Base-by-base conservation (phyloP, 2,888 invertebrate species). In the Globia sparganii region DNA sequence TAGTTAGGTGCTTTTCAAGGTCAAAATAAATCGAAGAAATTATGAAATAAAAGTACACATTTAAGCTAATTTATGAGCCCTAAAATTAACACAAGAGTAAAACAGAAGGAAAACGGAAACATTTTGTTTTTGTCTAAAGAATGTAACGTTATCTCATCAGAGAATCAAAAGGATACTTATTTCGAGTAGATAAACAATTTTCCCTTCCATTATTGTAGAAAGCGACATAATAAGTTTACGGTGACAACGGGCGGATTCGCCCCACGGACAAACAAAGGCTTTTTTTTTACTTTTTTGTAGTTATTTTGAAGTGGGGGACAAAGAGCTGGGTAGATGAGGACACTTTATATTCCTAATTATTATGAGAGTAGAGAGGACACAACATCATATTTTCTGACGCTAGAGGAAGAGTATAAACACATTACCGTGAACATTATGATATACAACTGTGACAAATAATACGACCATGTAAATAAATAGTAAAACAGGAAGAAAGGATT, bases 231-330 rank as follows among this genome's bases (percentile, higher is more conserved):
- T 85, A 85, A 81, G 84, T 87, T 88, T 83, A 84, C 73, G 61
- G 78, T 81, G 76, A 79, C 82, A 78, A 84, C 81, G 72, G 68
- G 70, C 64, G 75, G 68, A 43, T 61, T 67, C 73, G 11, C 66
- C 67, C 72, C 84, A 80, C 72, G 75, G 66, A 80, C 87, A 88
- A 89, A 91, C 89, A 91, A 91, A 85, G 83, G 86, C 79, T 86
- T 90, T 90, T 90, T 90, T 88, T 86, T 80, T 88, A 89, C 86
- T 89, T 91, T 90, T 89, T 89, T 78, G 88, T 86, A 88, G 90
- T 91, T 89, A 87, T 90, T 90, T 92, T 89, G 83, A 89, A 88
- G 88, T 83, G 75, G 75, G 68, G 76, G 69, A 89, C 87, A 90
- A 90, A 90, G 87, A 85, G 78, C 59, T 72, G 74, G 82, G 78